Evolutionary conservation across 1,140 invertebrate species (phyloP), one percentile per base, ranked within the genome.

Genomic region (Drosophila prosaltans): DNA sequence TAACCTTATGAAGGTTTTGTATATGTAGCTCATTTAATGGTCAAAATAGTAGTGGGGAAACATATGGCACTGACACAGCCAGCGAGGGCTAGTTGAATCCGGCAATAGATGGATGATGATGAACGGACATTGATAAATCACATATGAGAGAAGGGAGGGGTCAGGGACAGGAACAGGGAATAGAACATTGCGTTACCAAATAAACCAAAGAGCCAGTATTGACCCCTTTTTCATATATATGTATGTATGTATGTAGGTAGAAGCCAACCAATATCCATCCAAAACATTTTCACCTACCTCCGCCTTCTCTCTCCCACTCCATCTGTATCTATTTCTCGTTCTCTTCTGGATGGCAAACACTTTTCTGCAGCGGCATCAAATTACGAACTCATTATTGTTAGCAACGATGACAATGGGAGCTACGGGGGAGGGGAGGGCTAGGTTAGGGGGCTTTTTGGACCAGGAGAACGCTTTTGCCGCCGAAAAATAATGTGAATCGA

Each of bases 381-480:
- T 86, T 86, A 86, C 83, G 83, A 86, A 86, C 83, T 86, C 83
- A 86, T 86, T 86, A 86, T 86, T 83, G 83, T 86, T 86, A 80
- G 85, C 72, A 65, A 89, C 85, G 81, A 81, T 74, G 79, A 36
- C 3, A 7, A 90, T 89, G 62, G 24, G 26, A 28, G 65, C 36
- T 80, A 78, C 78, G 77, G 86, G 80, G 55, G 76, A 68, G 48
- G 28, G 48, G 32, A 61, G 21, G 24, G 5, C 26, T 10, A 36
- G 32, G 45, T 43, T 39, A 41, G 26, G 57, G 16, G 21, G 11
- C 26, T 54, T 51, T 30, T 30, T 30, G 6, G 32, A 36, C 21
- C 24, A 41, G 32, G 55, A 36, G 32, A 36, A 41, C 26, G 80
- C 71, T 72, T 76, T 84, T 71, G 65, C 64, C 66, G 24, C 24